Conservation (phyloP, 2,113 vertebrate species). For the Xenopus borealis region DNA sequence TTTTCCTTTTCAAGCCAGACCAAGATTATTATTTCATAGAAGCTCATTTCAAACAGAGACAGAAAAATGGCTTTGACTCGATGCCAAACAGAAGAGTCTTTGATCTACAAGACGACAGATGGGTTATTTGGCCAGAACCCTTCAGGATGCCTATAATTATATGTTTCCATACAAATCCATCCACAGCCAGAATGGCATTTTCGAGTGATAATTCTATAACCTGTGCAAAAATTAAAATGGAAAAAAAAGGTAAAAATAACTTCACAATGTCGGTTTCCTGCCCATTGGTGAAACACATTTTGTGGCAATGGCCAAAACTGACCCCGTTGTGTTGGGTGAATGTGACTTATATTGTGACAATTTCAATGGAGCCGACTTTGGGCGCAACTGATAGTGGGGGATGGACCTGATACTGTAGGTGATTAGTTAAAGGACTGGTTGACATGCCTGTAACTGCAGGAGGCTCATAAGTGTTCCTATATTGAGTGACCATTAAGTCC, state of each 20-base stretch:
- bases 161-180: constrained; percentile 19
- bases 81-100: constrained; percentile 32
- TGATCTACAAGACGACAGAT: constrained; percentile 35
- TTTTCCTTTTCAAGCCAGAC: neutral
- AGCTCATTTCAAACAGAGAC: constrained; percentile 17
- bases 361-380: too few species aligned
- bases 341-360: too few species aligned
- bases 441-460: too few species aligned
- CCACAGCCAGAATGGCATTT: neutral
- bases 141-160: constrained; percentile 38
- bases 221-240: constrained; percentile 6
- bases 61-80: constrained; percentile 20
- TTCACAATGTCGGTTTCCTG: too few species aligned
- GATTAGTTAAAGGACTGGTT: too few species aligned
- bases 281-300: too few species aligned
- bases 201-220: constrained; percentile 16
- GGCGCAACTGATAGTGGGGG: too few species aligned
- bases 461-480: too few species aligned
- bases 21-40: neutral
- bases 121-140: constrained; percentile 23
- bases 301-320: too few species aligned
- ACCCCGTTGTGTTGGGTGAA: too few species aligned
- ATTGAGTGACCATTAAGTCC: too few species aligned
- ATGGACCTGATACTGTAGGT: too few species aligned
- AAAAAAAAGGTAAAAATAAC: neutral